Base-by-base conservation (phyloP, 2,797 vertebrate species). In the Menidia menidia region DNA sequence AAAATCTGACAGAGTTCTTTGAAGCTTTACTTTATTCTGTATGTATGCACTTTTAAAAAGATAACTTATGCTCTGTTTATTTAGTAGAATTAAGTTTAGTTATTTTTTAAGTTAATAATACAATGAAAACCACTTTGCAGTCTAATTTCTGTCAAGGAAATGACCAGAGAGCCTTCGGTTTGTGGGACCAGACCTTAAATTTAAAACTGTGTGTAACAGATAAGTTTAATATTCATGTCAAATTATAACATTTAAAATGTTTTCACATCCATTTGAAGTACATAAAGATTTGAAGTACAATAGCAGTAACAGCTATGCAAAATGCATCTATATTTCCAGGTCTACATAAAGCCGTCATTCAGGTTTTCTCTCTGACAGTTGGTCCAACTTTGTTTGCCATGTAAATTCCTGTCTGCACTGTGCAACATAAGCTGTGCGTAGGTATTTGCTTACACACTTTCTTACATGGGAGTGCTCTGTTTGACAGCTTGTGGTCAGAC, bases 401-500 rank as follows among this genome's bases (percentile, higher is more conserved):
- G 69, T 60, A 65, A 74, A 73, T 75, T 86, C 75, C 53, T 61
- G 18, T 15, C 7, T 4, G 63, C 45, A 25, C 10, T 67, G 48
- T 55, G 64, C 25, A 19, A 86, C 69, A 78, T 60, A n/a, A 50
- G 61, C 16, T 39, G 44, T 59, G 67, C 42, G 53, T 52, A 43
- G 0, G 32, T 62, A 62, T 73, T 56, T 72, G 60, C 50, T 8
- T 51, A 73, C 32, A 64, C 51, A 71, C 64, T 56, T 64, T 85
- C 63, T 80, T 64, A 83, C 79, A 81, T 2, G 12, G 18, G 44
- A 30, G 33, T 68, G 71, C 35, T 72, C 61, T 73, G 48, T 84
- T 64, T 83, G 56, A 61, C 80, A 81, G 32, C 69, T 58, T 61
- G n/a, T n/a, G 18, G 76, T 61, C 30, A 81, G 15, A 71, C 25